phyloP scores from a whole-genome alignment of 2,888 invertebrate genomes.

The Netelia inedita region DNA sequence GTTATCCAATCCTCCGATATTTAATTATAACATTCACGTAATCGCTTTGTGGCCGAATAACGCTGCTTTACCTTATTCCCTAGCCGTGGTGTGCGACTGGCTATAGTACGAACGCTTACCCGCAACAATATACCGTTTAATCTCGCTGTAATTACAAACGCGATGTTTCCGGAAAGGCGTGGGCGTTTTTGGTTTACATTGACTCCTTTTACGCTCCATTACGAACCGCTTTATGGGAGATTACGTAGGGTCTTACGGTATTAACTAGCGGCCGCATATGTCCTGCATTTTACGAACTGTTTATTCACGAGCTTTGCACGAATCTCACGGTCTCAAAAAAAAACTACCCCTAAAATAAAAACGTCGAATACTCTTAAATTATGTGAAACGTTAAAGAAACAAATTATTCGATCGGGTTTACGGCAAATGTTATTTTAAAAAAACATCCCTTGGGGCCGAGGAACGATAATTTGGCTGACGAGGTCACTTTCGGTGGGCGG shows the following conservation, averaged over 20 bases:
- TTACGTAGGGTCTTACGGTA: background rate
- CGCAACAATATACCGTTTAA: constrained; percentile 14
- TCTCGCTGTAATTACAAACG: constrained; percentile 29
- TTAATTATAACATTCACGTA: too few species aligned
- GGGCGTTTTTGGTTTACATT: constrained; percentile 6
- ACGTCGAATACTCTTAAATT: too few species aligned
- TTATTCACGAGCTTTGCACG: background rate
- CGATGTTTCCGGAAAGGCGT: background rate
- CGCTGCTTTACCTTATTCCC: background rate
- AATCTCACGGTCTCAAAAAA: too few species aligned
- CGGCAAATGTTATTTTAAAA: background rate
- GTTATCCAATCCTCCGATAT: too few species aligned
- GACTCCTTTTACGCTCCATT: background rate
- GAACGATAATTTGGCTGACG: background rate
- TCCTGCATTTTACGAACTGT: background rate
- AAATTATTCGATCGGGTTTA: too few species aligned
- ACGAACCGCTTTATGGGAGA: background rate
- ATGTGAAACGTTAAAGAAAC: too few species aligned
- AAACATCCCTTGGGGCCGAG: background rate
- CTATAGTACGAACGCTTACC: constrained; percentile 7
- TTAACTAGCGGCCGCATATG: background rate
- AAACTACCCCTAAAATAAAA: too few species aligned
- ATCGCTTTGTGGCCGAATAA: background rate
- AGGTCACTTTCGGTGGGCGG: background rate
- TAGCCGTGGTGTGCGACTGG: background rate